A percentile compares a stretch with the other conserved stretches of the same genome.
Conservation (phyloP, 2,888 invertebrate species). For the Pristionchus japonicus region DNA sequence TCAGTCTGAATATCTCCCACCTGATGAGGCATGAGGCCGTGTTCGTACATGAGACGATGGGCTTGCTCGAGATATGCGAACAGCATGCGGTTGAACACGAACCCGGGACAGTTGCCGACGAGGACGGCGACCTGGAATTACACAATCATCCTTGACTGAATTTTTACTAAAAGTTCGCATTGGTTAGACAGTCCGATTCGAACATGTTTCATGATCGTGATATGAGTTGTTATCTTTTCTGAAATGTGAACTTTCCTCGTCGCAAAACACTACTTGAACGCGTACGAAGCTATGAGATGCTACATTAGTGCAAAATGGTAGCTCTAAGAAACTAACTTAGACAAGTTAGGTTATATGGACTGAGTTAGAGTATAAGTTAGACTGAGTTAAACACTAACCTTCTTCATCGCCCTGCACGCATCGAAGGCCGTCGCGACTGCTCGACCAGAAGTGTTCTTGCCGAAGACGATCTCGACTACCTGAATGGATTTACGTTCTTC, state of each 20-base stretch:
- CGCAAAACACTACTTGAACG: too few species aligned
- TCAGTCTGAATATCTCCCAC: background rate
- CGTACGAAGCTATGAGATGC: too few species aligned
- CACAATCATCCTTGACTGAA: too few species aligned
- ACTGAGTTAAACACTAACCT: too few species aligned
- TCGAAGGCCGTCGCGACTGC: constrained; percentile 76
- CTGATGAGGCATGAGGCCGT: constrained; percentile 48
- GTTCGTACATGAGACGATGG: constrained; percentile 7
- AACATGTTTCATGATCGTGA: too few species aligned
- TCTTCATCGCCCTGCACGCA: constrained; percentile 75
- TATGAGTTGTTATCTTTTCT: too few species aligned
- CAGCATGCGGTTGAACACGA: constrained; percentile 66
- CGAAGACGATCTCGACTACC: constrained; percentile 72
- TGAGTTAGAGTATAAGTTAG: too few species aligned
- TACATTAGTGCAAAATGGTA: too few species aligned
- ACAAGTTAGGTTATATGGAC: too few species aligned
- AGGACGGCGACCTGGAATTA: constrained; percentile 56
- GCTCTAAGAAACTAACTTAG: background rate
- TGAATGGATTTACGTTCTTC: background rate
- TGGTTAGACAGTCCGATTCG: too few species aligned
- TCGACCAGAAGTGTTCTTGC: constrained; percentile 74
- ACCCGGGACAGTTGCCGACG: constrained; percentile 66
- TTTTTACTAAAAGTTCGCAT: too few species aligned
- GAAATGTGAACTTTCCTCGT: too few species aligned
- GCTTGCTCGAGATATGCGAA: constrained; percentile 44